These are phyloP conservation scores for Electrona antarctica DNA, from an alignment of 2,113 vertebrate genomes.

Conservation along the genomic window DNA sequence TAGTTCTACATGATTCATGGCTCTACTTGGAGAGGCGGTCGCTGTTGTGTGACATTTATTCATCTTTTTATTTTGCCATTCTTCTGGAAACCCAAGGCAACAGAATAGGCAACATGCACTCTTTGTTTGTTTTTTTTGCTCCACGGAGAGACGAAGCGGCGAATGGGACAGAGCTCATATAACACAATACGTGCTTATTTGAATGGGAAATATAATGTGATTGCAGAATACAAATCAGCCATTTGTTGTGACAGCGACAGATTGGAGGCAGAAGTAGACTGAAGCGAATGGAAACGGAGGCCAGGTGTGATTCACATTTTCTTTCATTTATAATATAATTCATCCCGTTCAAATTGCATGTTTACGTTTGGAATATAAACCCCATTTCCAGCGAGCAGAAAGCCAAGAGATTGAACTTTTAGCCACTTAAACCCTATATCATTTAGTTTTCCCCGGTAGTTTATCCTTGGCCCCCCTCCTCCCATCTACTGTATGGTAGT, in stretches of 20 bases:
- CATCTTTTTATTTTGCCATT: slow-evolving; percentile 35
- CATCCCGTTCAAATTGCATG: slow-evolving; percentile 10
- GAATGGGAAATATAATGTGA: slow-evolving; percentile 58
- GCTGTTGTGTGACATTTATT: slow-evolving; percentile 77
- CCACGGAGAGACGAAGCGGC: slow-evolving; percentile 24
- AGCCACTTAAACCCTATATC: slow-evolving; percentile 16
- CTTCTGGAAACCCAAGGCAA: slow-evolving; percentile 69
- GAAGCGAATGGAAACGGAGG: slow-evolving; percentile 20
- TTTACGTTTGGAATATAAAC: slow-evolving; percentile 16
- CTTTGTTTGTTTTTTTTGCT: slow-evolving; percentile 40
- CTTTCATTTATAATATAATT: slow-evolving; percentile 1
- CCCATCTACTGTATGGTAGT: too few species aligned
- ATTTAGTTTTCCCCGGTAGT: neutral
- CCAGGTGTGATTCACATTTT: slow-evolving; percentile 11
- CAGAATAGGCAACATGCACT: slow-evolving; percentile 63
- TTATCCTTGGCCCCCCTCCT: too few species aligned
- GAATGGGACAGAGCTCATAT: slow-evolving; percentile 53
- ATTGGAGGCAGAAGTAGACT: slow-evolving; percentile 17
- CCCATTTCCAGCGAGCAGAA: slow-evolving; percentile 25
- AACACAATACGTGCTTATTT: slow-evolving; percentile 57
- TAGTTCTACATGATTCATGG: slow-evolving; percentile 69
- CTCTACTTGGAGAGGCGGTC: slow-evolving; percentile 63
- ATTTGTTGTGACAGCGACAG: slow-evolving; percentile 22
- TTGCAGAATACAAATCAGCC: slow-evolving; percentile 60
- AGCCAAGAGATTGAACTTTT: too few species aligned